Conservation (phyloP, 2,113 vertebrate genomes). For the rabbit (Oryctolagus cuniculus) region mOryCun1.1 NC_091439.1:134699501-134700000, state of each 20-base stretch:
- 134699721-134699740: not conserved
- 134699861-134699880: not conserved
- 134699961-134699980: not conserved
- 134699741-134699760: not conserved
- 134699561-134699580: not conserved
- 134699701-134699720: not conserved
- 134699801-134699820: too few species aligned
- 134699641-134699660: not conserved
- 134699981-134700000: not conserved
- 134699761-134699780: not conserved
- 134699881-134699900: not conserved
- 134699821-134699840: not conserved
- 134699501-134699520: not conserved
- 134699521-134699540: not conserved
- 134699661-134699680: constrained; percentile 1
- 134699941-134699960: not conserved
- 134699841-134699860: not conserved
- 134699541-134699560: not conserved
- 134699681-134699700: not conserved
- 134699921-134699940: not conserved
- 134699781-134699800: not conserved
- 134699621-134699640: not conserved
- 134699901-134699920: not conserved
- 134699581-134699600: not conserved
- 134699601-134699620: not conserved